Base-by-base conservation (phyloP, 2,888 invertebrate genomes). In the Heteromyza rotundicornis region DNA sequence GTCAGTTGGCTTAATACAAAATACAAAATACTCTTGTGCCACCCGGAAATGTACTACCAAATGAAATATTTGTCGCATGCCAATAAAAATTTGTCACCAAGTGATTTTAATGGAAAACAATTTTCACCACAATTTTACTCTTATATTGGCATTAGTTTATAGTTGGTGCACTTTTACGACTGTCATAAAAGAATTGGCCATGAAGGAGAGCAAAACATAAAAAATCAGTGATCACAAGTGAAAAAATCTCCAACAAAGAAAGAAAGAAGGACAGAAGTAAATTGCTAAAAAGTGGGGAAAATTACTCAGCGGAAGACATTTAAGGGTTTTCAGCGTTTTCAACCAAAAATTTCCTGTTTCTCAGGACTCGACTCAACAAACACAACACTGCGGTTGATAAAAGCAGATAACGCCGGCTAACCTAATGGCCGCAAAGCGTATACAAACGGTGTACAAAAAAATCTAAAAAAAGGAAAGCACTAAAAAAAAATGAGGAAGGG, bases 41-140 rank as follows among this genome's bases (percentile, higher is more conserved):
- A 50, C 63, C 40, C 57, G 32, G 40, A 68, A 67, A 65, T 67
- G 65, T 58, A 69, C 64, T 71, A 69, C 61, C 72, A 70, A 73
- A 68, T 65, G 69, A 75, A 40, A 40, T n/a, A 40, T n/a, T n/a
- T 40, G 40, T 40, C 40, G 40, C n/a, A 47, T 2, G 47, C 7
- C 47, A 47, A 47, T 47, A 47, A 47, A 47, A 47, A 47, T 47
- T 47, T 47, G 47, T 20, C 8, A 47, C 47, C 5, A 47, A 47
- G 47, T 19, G 17, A 47, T 47, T 47, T 47, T 47, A 47, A 19
- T 47, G 47, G 47, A 19, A 47, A 47, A 47, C 47, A 19, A 20
- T 47, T 47, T 47, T 47, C 47, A 5, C 14, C 14, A 19, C 47
- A 3, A 47, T 19, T 47, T 47, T 47, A n/a, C n/a, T n/a, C n/a